Percentiles rank a stretch among this genome's conserved stretches.
phyloP scores from a whole-genome alignment of 2,113 vertebrate species.

The Pseudolaguvia tuberculata region DNA sequence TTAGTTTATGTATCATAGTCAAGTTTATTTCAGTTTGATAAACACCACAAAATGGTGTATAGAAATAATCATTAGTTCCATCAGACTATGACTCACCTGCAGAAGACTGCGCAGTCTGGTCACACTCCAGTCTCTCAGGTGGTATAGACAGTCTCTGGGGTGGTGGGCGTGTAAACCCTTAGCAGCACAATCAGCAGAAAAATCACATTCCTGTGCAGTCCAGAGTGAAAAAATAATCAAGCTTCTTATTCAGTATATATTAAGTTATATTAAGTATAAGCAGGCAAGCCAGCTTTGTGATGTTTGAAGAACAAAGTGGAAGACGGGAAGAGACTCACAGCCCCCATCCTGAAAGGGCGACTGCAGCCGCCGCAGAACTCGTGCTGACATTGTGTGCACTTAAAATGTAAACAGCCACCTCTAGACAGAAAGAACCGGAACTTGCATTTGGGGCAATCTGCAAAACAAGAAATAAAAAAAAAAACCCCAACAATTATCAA shows the following conservation, averaged over 20 bases:
- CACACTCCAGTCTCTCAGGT: constrained; percentile 72
- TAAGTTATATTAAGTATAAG: neutral
- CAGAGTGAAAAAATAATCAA: neutral
- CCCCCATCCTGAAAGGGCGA: constrained; percentile 58
- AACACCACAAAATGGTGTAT: neutral
- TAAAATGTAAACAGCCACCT: constrained; percentile 76
- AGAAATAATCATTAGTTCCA: neutral
- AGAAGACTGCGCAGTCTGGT: constrained; percentile 61
- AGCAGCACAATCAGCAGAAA: constrained; percentile 59
- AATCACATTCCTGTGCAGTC: constrained; percentile 60
- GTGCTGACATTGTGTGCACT: constrained; percentile 68
- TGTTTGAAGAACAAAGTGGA: neutral
- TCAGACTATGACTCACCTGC: constrained; percentile 54
- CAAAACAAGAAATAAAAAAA: constrained; percentile 17
- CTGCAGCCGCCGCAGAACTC: constrained; percentile 70
- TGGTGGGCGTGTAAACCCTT: constrained; percentile 75
- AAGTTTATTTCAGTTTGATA: neutral
- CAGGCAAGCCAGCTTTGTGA: neutral
- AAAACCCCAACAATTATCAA: too few species aligned
- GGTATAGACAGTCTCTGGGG: constrained; percentile 71
- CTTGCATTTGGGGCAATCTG: constrained; percentile 72
- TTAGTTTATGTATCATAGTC: neutral
- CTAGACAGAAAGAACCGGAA: constrained; percentile 65
- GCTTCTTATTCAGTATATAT: neutral
- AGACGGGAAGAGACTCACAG: constrained; percentile 53